These are phyloP conservation scores for Semibalanus balanoides DNA, from an alignment of 1,140 invertebrate species.

Conservation along the genomic window DNA sequence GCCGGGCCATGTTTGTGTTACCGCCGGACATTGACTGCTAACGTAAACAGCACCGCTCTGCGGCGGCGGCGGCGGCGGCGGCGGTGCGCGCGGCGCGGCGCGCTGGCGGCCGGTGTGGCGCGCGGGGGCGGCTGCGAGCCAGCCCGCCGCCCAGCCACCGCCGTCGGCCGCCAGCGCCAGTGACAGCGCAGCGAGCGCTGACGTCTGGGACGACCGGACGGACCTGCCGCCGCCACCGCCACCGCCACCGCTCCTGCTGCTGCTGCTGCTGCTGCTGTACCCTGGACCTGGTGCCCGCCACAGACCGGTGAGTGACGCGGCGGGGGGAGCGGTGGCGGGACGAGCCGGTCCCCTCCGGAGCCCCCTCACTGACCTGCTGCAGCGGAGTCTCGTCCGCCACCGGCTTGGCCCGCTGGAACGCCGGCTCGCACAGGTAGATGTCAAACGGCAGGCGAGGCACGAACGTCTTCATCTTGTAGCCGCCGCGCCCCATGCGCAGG, in stretches of 20 bases:
- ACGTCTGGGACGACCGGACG: background rate
- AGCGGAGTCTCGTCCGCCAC: constrained; percentile 63
- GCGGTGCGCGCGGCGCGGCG: background rate
- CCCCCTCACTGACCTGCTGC: constrained; percentile 46
- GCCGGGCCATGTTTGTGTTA: constrained; percentile 6
- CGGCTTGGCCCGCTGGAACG: constrained; percentile 73
- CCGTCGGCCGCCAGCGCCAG: background rate
- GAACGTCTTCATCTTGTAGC: constrained; percentile 44
- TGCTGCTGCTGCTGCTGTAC: no score
- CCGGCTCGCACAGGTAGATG: constrained; percentile 66
- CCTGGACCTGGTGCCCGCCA: no score
- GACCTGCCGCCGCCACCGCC: no score
- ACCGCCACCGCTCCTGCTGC: no score
- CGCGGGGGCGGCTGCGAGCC: background rate
- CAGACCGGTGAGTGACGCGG: constrained; percentile 7
- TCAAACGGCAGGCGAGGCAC: constrained; percentile 81
- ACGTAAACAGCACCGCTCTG: background rate
- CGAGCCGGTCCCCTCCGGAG: background rate
- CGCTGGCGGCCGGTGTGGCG: background rate
- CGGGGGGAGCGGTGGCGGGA: background rate
- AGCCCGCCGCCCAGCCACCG: background rate
- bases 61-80: background rate
- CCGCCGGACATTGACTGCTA: constrained; percentile 4
- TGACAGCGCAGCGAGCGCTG: background rate
- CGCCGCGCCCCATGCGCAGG: constrained; percentile 24